Evolutionary conservation across 2,113 vertebrate species (phyloP).

Genomic region (Galeopterus variegatus): DNA sequence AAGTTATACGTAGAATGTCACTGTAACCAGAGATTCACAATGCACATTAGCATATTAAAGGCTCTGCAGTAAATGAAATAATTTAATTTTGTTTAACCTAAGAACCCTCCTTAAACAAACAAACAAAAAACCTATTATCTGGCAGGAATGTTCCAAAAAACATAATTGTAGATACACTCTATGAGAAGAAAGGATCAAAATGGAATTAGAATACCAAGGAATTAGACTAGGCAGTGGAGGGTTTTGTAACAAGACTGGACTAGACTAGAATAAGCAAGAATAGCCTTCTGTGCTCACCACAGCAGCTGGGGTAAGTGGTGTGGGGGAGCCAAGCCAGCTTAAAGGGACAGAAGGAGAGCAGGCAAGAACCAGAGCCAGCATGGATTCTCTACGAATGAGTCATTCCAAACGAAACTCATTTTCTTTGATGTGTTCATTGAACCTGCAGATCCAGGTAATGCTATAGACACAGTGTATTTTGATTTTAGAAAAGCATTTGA

Average conservation of each 20-base stretch:
- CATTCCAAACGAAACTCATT: not conserved
- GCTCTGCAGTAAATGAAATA: not conserved
- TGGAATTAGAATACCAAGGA: not conserved
- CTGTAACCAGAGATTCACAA: not conserved
- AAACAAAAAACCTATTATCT: not conserved
- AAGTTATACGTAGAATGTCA: not conserved
- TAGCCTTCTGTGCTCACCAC: not conserved
- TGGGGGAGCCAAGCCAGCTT: not conserved
- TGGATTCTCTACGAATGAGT: not conserved
- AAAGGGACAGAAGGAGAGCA: not conserved
- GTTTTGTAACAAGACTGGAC: not conserved
- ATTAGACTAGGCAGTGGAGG: not conserved
- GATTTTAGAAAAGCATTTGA: not conserved
- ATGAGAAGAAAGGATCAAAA: constrained; percentile 47
- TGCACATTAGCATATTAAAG: not conserved
- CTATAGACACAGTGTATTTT: not conserved
- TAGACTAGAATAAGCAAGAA: not conserved
- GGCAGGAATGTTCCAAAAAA: not conserved
- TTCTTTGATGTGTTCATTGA: not conserved
- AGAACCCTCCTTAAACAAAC: not conserved
- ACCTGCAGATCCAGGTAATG: not conserved
- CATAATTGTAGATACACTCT: not conserved
- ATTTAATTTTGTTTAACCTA: constrained; percentile 39
- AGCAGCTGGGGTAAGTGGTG: not conserved
- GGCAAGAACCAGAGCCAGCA: not conserved